Base-by-base conservation (phyloP, 2,797 vertebrate species). In the Anas georgica region DNA sequence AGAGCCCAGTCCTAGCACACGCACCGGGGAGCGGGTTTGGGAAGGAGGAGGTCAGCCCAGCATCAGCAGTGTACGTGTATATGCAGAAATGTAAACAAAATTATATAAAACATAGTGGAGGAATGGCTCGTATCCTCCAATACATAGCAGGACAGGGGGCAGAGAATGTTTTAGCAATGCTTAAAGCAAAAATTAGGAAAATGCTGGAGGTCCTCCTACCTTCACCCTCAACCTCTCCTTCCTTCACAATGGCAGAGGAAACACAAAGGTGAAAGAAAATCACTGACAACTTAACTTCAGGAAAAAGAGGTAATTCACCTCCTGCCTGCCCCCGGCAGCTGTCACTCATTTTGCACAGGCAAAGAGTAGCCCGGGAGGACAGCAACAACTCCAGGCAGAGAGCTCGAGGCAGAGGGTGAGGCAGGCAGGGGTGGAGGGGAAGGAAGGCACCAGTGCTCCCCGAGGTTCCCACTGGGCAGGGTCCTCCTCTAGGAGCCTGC, bases 111-210 rank as follows among this genome's bases (percentile, higher is more conserved):
- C 2, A 4, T 13, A 18, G 12, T 2, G 26, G 43, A 69, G 37
- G 35, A 72, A 60, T 46, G 29, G 54, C 29, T 81, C n/a, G 5
- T 43, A 22, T 33, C 10, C 68, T 55, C 29, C 66, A 5, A 17
- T 81, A 22, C 7, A 20, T 17, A 4, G 1, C 0, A 17, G 17
- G 55, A 50, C 17, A 6, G 21, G 6, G 33, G 28, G 48, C 35
- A 59, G 55, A 77, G 16, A 58, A 21, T 0, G 0, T 22, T 6
- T 58, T 8, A 28, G 23, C 43, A 33, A 17, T 7, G 28, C 35
- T 75, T 31, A 66, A 28, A 50, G 9, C 17, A 29, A 43, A 10
- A 43, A 31, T 10, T 0, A 33, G 20, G 31, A 50, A 70, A 75
- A 50, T 1, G 25, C 8, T 15, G 72, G 45, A 6, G 5, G 55